These are phyloP conservation scores for Misgurnus anguillicaudatus DNA, from an alignment of 2,113 vertebrate genomes.

Conservation along the genomic window DNA sequence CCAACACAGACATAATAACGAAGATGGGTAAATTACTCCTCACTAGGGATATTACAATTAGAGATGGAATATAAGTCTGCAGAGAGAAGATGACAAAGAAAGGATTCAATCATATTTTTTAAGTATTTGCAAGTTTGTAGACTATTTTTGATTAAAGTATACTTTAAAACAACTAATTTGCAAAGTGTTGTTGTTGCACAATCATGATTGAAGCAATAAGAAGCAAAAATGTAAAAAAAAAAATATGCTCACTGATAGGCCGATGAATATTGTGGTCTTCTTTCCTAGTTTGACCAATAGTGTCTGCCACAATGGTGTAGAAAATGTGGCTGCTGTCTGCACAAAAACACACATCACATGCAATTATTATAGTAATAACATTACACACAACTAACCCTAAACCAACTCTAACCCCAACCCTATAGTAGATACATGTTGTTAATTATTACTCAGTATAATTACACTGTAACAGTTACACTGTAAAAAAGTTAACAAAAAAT, in stretches of 20 bases:
- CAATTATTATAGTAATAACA: too few species aligned
- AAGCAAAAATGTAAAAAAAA: not conserved
- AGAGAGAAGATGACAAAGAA: conserved; percentile 1
- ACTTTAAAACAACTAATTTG: too few species aligned
- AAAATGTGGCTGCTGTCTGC: conserved; percentile 64
- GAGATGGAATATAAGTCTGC: conserved; percentile 65
- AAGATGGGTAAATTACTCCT: conserved; percentile 58
- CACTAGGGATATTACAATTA: conserved; percentile 54
- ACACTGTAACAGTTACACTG: not conserved
- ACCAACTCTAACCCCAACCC: too few species aligned
- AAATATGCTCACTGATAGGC: conserved; percentile 62
- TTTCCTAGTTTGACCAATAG: conserved; percentile 68
- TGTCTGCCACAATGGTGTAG: conserved; percentile 68
- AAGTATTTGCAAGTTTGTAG: not conserved
- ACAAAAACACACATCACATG: not conserved
- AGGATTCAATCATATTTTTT: not conserved
- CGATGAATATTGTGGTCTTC: conserved; percentile 64
- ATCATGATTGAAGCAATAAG: too few species aligned
- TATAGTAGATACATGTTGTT: too few species aligned
- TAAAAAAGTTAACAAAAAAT: not conserved
- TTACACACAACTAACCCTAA: too few species aligned
- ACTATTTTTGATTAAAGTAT: not conserved
- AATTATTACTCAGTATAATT: not conserved
- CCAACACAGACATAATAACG: conserved; percentile 47
- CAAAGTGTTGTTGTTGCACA: too few species aligned